Percentiles rank a stretch among this genome's conserved stretches.
Evolutionary conservation across 2,113 vertebrate genomes (phyloP).

Genomic region (Oreochromis niloticus): DNA sequence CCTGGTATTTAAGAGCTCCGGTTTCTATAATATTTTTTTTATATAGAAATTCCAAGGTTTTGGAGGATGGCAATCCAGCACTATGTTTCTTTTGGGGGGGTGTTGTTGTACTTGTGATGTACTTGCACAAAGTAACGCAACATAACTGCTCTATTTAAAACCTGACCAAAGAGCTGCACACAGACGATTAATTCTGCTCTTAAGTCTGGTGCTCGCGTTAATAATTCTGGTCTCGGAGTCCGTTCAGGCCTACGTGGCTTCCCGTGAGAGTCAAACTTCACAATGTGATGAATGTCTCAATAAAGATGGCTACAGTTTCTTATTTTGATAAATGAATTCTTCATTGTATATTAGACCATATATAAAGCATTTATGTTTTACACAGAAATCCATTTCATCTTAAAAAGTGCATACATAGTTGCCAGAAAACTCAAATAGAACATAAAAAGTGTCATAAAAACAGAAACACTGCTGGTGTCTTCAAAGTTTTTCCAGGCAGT

Average conservation of each 20-base stretch:
- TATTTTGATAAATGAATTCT: background rate
- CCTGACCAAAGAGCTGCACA: background rate
- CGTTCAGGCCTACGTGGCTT: background rate
- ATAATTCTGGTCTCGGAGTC: background rate
- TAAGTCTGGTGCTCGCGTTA: background rate
- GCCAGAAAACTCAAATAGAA: background rate
- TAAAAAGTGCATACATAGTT: background rate
- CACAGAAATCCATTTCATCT: background rate
- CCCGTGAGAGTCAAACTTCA: background rate
- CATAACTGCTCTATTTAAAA: background rate
- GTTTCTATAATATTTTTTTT: background rate
- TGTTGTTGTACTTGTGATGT: background rate
- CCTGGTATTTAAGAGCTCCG: background rate
- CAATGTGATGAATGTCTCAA: background rate
- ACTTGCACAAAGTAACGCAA: background rate
- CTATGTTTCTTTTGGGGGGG: accelerated
- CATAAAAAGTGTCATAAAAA: background rate
- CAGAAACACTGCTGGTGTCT: background rate
- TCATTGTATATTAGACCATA: background rate
- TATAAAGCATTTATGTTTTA: background rate
- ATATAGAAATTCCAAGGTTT: background rate
- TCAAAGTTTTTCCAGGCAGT: background rate
- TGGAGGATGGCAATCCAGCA: background rate
- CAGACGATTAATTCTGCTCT: background rate
- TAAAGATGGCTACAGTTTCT: background rate